A percentile compares a stretch with the other conserved stretches of the same genome.
Conservation (phyloP, 2,888 invertebrate species). For the Sisyra nigra region DNA sequence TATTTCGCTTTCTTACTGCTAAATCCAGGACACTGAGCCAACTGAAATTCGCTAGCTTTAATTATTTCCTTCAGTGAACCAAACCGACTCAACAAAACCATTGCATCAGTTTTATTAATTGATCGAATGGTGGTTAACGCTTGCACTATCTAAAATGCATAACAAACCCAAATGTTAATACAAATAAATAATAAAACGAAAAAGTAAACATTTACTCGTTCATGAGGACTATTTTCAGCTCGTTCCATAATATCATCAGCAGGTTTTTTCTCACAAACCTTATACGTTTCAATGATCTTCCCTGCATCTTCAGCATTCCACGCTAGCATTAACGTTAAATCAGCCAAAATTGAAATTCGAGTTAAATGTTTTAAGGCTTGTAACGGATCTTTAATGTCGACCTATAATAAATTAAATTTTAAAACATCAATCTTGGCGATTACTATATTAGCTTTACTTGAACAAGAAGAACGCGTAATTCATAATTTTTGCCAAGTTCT, state of each 20-base stretch:
- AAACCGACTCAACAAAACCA: constrained; percentile 69
- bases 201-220: constrained; percentile 51
- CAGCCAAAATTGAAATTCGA: constrained; percentile 77
- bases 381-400: constrained; percentile 72
- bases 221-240: constrained; percentile 60
- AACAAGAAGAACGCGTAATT: constrained; percentile 74
- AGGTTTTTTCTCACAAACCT: constrained; percentile 87
- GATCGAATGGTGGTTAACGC: constrained; percentile 78
- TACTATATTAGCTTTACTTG: constrained; percentile 40
- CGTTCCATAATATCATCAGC: constrained; percentile 89
- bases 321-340: constrained; percentile 82
- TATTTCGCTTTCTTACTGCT: constrained; percentile 79
- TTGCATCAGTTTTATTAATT: constrained; percentile 89
- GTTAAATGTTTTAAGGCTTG: constrained; percentile 77
- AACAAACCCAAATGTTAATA: constrained; percentile 3
- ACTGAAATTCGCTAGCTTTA: constrained; percentile 53
- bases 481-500: constrained; percentile 65
- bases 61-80: constrained; percentile 68
- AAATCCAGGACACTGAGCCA: constrained; percentile 79
- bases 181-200: constrained; percentile 5
- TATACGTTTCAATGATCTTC: constrained; percentile 87
- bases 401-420: constrained; percentile 29
- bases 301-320: constrained; percentile 93
- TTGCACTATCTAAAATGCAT: constrained; percentile 54
- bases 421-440: background rate